Evolutionary conservation across 2,888 invertebrate genomes (phyloP), one percentile per base, ranked within the genome.

Genomic region (Drosophila nr. perissopoda): DNA sequence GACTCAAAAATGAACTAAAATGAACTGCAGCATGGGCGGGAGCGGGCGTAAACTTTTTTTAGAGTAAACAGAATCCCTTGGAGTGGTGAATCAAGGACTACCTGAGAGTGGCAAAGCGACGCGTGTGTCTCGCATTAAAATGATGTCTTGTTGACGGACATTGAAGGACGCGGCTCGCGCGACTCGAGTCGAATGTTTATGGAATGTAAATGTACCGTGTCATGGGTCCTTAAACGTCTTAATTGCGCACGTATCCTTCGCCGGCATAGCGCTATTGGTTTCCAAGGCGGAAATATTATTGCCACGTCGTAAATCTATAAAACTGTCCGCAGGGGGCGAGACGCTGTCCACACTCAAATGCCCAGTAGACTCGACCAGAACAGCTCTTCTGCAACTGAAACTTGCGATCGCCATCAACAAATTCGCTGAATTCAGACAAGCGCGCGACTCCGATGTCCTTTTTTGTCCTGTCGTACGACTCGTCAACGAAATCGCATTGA

Each of bases 261-360:
- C 70, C 61, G 59, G 74, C 49, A 70, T 80, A 58, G 80, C 67
- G 82, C 76, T 82, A 83, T 83, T 78, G 82, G 88, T 86, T 91
- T 90, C 88, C 88, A 84, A 89, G 82, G 89, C 83, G 82, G 90
- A 91, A 92, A 91, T 91, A 91, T 92, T 90, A 92, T 92, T 91
- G 91, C 84, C 90, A 82, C 81, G 88, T 88, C 91, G 80, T 92
- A 92, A 92, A 92, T 90, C 75, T 85, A 92, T 93, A 92, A 92
- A 93, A 90, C 78, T 75, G 86, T 74, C 91, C 77, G 89, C 92
- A 87, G 91, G 92, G 81, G 90, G 74, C 88, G 58, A 42, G 21
- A 53, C 34, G 53, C 71, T 53, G 59, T 63, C 53, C 49, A 54
- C 56, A 62, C 56, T 61, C 53, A 36, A 38, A 27, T 64, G 74